These are phyloP conservation scores for Glossosoma conforme DNA, from an alignment of 1,140 invertebrate species.

Conservation along the genomic window DNA sequence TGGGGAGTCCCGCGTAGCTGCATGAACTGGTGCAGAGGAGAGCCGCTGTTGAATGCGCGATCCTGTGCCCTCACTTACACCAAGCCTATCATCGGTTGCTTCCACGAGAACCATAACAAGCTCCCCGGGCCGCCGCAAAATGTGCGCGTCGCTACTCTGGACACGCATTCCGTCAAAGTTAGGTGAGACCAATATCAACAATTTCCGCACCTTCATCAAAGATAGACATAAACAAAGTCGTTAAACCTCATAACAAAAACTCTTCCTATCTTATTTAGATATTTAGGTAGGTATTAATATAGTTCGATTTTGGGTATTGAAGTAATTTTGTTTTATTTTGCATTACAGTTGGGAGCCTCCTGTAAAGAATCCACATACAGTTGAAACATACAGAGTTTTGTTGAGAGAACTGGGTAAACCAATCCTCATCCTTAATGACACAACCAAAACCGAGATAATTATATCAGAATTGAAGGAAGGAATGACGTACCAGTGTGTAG, in stretches of 20 bases:
- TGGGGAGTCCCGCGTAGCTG: constrained; percentile 51
- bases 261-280: no score
- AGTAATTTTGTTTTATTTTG: not conserved
- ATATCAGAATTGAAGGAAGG: constrained; percentile 66
- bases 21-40: constrained; percentile 61
- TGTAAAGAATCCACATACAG: constrained; percentile 72
- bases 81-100: constrained; percentile 70
- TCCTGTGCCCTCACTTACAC: constrained; percentile 68
- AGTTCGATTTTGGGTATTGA: no score
- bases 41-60: constrained; percentile 41
- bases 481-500: constrained; percentile 68
- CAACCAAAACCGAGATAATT: constrained; percentile 60
- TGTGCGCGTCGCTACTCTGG: constrained; percentile 57
- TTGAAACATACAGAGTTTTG: constrained; percentile 73
- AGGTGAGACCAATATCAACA: constrained; percentile 33
- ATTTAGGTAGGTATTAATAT: no score
- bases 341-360: constrained; percentile 66
- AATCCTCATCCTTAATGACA: constrained; percentile 62
- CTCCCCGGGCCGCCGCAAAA: constrained; percentile 73
- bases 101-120: constrained; percentile 69
- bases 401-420: constrained; percentile 52
- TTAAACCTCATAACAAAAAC: no score
- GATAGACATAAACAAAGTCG: not conserved
- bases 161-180: constrained; percentile 55
- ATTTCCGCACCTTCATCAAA: not conserved